Conservation (phyloP, 2,113 vertebrate species). For the Pogona vitticeps region DNA sequence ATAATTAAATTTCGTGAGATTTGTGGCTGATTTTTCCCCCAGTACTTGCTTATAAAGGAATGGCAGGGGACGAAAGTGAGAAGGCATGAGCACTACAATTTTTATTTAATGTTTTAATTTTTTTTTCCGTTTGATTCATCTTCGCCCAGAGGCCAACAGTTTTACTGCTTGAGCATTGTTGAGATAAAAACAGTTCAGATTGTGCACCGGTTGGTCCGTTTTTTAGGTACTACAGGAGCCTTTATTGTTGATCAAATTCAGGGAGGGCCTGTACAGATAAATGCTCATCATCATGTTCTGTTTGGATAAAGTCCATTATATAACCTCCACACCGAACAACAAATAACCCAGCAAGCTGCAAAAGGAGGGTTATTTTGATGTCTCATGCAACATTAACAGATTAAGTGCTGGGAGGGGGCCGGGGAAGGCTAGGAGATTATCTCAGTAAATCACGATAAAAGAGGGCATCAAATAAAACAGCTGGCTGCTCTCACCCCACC, state of each 20-base stretch:
- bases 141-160: neutral
- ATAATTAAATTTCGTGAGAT: neutral
- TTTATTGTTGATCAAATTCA: neutral
- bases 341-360: conserved; percentile 48
- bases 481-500: conserved; percentile 52
- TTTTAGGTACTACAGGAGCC: neutral
- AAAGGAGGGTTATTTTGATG: conserved; percentile 33
- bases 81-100: neutral
- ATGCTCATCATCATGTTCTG: neutral
- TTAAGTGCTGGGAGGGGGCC: conserved; percentile 47
- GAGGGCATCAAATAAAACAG: conserved; percentile 68
- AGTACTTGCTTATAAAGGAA: neutral
- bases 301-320: neutral
- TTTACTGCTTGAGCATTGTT: neutral
- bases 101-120: neutral
- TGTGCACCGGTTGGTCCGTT: too few species aligned
- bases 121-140: too few species aligned
- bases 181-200: neutral
- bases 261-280: neutral
- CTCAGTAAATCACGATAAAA: conserved; percentile 56
- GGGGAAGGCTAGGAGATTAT: conserved; percentile 60
- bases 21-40: neutral
- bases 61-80: too few species aligned
- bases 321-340: conserved; percentile 47
- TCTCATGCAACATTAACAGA: conserved; percentile 65